These are phyloP conservation scores for Pseudopipra pipra DNA, from an alignment of 2,113 vertebrate genomes.

Conservation along the genomic window DNA sequence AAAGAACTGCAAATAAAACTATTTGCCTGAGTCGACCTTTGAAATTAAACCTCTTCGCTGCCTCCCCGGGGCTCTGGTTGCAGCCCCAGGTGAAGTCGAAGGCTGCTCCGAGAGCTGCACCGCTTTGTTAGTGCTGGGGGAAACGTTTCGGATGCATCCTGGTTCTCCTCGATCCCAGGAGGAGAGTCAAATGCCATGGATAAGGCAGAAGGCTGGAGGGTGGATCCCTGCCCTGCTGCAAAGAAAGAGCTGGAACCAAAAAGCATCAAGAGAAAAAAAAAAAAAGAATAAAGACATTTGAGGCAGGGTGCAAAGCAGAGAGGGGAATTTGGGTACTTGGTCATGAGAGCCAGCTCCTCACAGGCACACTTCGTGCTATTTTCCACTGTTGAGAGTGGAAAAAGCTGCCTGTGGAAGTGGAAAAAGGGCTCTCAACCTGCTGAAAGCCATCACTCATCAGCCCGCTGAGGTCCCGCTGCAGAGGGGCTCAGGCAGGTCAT, in stretches of 20 bases:
- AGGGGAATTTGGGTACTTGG: conserved; percentile 23
- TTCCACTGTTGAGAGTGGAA: conserved; percentile 32
- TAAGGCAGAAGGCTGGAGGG: neutral
- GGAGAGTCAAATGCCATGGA: neutral
- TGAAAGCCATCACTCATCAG: neutral
- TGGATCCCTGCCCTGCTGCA: neutral
- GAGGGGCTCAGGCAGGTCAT: neutral
- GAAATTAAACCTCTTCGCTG: conserved; percentile 40
- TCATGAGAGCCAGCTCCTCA: conserved; percentile 12
- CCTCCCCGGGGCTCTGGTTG: neutral
- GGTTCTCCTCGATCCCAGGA: fast-evolving
- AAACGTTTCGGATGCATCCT: neutral
- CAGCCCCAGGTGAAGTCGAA: conserved; percentile 8
- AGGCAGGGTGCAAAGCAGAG: neutral
- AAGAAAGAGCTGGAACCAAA: neutral
- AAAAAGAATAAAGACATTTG: neutral
- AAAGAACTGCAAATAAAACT: conserved; percentile 61
- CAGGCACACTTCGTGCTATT: neutral
- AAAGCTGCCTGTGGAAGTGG: conserved; percentile 34
- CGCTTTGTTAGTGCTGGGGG: neutral
- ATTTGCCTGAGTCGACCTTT: conserved; percentile 61
- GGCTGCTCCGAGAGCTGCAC: neutral
- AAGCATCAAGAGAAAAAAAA: neutral
- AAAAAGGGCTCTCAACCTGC: conserved; percentile 54
- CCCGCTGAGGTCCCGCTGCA: neutral